phyloP scores from a whole-genome alignment of 2,888 invertebrate species.

The Myopa testacea region DNA sequence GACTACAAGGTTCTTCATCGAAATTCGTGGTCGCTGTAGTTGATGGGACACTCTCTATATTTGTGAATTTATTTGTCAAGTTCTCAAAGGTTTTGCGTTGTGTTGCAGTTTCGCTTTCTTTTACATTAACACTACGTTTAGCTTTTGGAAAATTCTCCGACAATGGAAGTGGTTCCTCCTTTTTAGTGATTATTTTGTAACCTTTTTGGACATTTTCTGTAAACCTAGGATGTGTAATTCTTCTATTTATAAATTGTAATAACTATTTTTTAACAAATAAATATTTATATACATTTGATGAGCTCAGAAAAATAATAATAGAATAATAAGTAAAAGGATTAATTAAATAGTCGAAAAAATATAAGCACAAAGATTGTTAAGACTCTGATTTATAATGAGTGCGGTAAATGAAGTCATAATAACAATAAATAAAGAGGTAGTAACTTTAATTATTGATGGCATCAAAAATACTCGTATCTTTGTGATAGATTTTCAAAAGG shows the following conservation, averaged over 20 bases:
- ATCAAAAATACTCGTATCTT: not conserved
- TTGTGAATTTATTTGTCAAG: slow-evolving; percentile 15
- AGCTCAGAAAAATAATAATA: not conserved
- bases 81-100: slow-evolving; percentile 25
- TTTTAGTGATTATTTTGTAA: slow-evolving; percentile 61
- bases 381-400: not conserved
- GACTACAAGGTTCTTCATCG: not conserved
- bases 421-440: not conserved
- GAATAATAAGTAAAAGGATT: not conserved
- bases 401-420: not conserved
- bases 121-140: slow-evolving; percentile 16
- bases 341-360: not conserved
- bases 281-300: not conserved
- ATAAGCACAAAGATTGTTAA: not conserved
- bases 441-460: not conserved
- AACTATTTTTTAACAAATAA: not conserved
- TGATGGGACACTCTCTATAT: not conserved
- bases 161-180: slow-evolving; percentile 63
- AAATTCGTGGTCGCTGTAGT: not conserved
- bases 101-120: slow-evolving; percentile 11
- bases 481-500: not conserved
- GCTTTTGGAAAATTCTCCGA: slow-evolving; percentile 42
- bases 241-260: not conserved
- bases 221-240: slow-evolving; percentile 46
- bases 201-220: slow-evolving; percentile 68